Conservation (phyloP, 2,797 vertebrate genomes). For the Anguilla marmorata region DNA sequence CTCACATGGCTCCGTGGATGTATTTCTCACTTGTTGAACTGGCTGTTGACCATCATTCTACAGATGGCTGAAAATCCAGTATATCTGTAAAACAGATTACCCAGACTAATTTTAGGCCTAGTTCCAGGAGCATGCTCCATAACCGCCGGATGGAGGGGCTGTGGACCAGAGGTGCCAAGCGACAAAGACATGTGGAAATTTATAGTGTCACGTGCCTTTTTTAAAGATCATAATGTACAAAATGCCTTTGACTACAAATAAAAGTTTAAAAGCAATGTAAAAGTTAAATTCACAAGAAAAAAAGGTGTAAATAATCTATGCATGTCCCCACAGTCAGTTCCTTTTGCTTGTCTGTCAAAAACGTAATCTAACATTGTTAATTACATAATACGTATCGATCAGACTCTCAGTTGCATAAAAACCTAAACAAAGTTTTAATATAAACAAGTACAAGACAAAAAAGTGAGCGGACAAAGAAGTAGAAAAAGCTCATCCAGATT, state of each 20-base stretch:
- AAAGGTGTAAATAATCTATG: not conserved
- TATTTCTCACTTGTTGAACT: slow-evolving; percentile 47
- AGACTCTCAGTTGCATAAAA: not conserved
- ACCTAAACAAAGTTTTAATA: not conserved
- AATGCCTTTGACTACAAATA: not conserved
- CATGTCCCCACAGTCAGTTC: not conserved
- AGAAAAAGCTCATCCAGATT: not conserved
- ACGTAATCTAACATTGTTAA: not conserved
- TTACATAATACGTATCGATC: not conserved
- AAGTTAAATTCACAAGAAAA: not conserved
- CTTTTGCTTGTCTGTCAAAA: no score
- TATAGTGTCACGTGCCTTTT: not conserved
- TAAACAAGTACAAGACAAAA: slow-evolving; percentile 35
- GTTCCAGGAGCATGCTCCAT: slow-evolving; percentile 3
- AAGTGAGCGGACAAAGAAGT: slow-evolving; percentile 38
- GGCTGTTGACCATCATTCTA: slow-evolving; percentile 36
- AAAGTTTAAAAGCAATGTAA: not conserved
- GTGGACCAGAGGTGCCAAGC: slow-evolving; percentile 23
- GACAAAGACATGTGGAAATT: not conserved
- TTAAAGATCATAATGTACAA: not conserved
- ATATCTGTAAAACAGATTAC: slow-evolving; percentile 36
- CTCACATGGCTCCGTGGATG: slow-evolving; percentile 57
- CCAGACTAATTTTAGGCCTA: slow-evolving; percentile 30
- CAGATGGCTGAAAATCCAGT: slow-evolving; percentile 38
- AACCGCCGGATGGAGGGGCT: slow-evolving; percentile 19